phyloP scores from a whole-genome alignment of 2,888 invertebrate species.

The Tachina lurida region DNA sequence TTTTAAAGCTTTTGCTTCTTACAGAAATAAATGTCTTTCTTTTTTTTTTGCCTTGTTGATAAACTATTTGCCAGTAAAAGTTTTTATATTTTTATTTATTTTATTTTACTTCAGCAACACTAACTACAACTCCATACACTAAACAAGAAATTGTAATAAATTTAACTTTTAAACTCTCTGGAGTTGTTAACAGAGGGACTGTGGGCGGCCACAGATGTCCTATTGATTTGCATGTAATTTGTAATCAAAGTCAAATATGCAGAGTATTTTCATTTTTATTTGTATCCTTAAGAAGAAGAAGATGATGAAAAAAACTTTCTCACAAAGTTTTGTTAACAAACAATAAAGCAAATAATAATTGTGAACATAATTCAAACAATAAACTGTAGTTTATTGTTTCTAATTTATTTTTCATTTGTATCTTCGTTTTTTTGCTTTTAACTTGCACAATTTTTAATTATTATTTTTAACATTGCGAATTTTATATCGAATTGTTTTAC shows the following conservation, averaged over 20 bases:
- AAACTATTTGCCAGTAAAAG: neutral
- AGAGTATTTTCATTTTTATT: conserved; percentile 23
- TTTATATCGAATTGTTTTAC: too few relatives aligned
- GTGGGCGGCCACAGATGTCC: conserved; percentile 13
- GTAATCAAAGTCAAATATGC: neutral
- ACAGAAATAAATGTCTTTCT: neutral
- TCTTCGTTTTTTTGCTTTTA: neutral
- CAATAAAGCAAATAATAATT: neutral
- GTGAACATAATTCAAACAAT: neutral
- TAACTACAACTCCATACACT: neutral
- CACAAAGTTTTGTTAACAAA: neutral
- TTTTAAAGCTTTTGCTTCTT: neutral
- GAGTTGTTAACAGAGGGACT: neutral
- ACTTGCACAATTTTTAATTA: neutral
- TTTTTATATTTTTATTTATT: neutral
- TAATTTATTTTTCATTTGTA: neutral
- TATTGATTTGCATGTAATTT: conserved; percentile 46
- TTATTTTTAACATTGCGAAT: too few relatives aligned
- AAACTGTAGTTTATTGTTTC: neutral
- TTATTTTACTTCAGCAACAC: neutral
- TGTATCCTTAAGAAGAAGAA: neutral
- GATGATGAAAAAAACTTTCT: neutral
- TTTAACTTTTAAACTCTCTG: neutral
- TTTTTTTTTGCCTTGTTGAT: neutral
- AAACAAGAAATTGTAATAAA: conserved; percentile 3